Evolutionary conservation across 2,888 invertebrate genomes (phyloP), one percentile per base, ranked within the genome.

Genomic region (Strigamia maritima): DNA sequence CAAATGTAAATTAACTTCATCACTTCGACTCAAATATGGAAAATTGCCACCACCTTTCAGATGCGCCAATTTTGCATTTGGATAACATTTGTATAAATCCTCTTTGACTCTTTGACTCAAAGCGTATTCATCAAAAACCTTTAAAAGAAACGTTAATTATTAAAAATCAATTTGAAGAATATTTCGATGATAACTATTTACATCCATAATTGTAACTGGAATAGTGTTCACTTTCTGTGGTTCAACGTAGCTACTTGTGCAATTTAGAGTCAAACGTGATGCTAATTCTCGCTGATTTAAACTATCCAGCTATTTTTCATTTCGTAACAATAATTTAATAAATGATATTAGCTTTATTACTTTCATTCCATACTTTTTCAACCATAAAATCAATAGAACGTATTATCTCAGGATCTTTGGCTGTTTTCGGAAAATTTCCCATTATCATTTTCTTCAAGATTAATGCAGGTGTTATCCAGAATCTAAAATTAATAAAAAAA

Each of bases 351-450:
- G 12, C 10, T 10, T n/a, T 10, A 77, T 2, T 49, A 14, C 3
- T 77, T 16, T 22, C 4, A 24, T 22, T 24, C 6, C 88, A 88
- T 89, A 94, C 94, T 87, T 91, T 90, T 87, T 94, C 94, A 24
- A 94, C 93, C 93, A 95, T 94, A 85, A 95, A 95, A 86, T 95
- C 95, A 81, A 94, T 91, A 38, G 95, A 92, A 84, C 93, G 93
- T 38, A 93, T 91, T 84, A 95, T 94, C 82, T 91, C 90, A 60
- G 89, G 88, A 84, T 94, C 94, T 70, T 85, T 83, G 3, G 91
- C 90, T 85, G 91, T 92, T 0, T 89, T 88, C 77, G 90, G 89
- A 84, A 94, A 94, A 86, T 93, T 94, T 0, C 93, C 93, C 92
- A 95, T 93, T 0, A 95, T 89, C 92, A 95, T 93, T 86, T 93